phyloP scores from a whole-genome alignment of 2,888 invertebrate species.

The Melanchra persicariae region DNA sequence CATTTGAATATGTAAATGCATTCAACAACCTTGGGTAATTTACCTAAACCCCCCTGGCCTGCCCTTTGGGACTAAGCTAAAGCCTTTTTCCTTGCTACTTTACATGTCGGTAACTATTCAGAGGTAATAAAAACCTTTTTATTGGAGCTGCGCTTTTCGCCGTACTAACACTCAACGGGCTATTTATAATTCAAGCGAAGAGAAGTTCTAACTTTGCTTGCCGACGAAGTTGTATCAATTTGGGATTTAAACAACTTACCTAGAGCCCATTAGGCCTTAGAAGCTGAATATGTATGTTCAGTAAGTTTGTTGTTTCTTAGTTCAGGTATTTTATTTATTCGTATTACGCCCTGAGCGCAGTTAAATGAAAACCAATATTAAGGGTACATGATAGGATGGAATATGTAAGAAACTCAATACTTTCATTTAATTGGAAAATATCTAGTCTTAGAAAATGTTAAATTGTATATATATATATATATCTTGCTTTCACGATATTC shows the following conservation, averaged over 20 bases:
- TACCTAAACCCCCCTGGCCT: too few relatives aligned
- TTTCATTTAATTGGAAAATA: not conserved
- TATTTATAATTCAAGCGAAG: slow-evolving; percentile 47
- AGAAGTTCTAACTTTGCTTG: slow-evolving; percentile 17
- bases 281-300: slow-evolving; percentile 33
- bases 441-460: not conserved
- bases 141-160: slow-evolving; percentile 22
- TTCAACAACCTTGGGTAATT: slow-evolving; percentile 37
- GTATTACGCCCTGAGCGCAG: slow-evolving; percentile 1
- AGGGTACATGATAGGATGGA: not conserved
- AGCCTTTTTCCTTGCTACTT: slow-evolving; percentile 49
- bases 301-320: slow-evolving; percentile 42
- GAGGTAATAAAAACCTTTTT: slow-evolving; percentile 41
- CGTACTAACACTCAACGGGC: slow-evolving; percentile 19
- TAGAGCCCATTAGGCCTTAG: slow-evolving; percentile 22
- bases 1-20: slow-evolving; percentile 52
- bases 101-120: slow-evolving; percentile 49
- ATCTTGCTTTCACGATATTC: slow-evolving; percentile 1
- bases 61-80: slow-evolving; percentile 33
- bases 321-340: slow-evolving; percentile 37
- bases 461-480: not conserved
- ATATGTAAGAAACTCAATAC: not conserved
- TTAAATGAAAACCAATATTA: slow-evolving; percentile 12
- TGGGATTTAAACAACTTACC: slow-evolving; percentile 35
- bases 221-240: slow-evolving; percentile 29